phyloP scores from a whole-genome alignment of 2,113 vertebrate genomes.

The Psilopsiagon aurifrons region DNA sequence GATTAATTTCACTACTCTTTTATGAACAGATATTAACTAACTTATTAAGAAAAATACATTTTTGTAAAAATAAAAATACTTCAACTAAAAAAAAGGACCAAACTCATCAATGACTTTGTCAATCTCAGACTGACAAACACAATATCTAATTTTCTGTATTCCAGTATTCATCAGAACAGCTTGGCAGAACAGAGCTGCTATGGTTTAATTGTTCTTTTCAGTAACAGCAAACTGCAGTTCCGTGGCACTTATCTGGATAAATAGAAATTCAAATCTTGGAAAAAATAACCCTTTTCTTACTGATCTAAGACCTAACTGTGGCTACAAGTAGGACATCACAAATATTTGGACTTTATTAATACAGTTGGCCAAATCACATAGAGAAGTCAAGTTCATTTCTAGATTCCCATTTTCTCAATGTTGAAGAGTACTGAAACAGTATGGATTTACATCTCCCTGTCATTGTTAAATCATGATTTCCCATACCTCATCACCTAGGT shows the following conservation, averaged over 20 bases:
- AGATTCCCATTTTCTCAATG: not conserved
- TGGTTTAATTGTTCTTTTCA: slow-evolving; percentile 22
- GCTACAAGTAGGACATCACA: not conserved
- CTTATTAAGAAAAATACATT: not conserved
- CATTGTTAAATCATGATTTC: not conserved
- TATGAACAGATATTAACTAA: not conserved
- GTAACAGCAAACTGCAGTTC: not conserved
- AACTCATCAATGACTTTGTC: not conserved
- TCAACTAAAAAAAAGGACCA: not conserved
- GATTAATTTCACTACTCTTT: not conserved
- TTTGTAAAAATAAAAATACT: not conserved
- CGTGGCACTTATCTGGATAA: not conserved
- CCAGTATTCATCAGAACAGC: not conserved
- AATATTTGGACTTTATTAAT: not conserved
- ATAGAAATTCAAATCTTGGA: not conserved
- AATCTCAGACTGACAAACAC: not conserved
- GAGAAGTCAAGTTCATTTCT: not conserved
- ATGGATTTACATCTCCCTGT: not conserved
- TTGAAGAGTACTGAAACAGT: not conserved
- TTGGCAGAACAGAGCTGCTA: not conserved
- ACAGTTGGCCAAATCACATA: not conserved
- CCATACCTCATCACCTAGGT: not conserved
- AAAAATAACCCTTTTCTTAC: not conserved
- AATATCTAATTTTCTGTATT: not conserved
- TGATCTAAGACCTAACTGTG: not conserved